Base-by-base conservation (phyloP, 2,888 invertebrate species). In the Phorcus lineatus region DNA sequence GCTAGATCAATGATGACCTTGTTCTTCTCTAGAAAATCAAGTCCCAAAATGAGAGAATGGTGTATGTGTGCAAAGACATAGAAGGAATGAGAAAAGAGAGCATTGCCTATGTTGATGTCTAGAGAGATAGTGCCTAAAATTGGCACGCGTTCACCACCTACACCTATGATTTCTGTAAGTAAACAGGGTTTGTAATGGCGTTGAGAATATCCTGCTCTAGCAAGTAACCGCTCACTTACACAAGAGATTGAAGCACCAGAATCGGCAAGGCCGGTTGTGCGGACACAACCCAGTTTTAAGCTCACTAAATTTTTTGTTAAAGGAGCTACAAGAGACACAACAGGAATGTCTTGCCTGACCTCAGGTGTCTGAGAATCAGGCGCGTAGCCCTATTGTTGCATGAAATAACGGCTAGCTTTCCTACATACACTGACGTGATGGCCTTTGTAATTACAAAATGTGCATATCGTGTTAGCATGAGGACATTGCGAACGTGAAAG, bases 361-460 rank as follows among this genome's bases (percentile, higher is more conserved):
- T 22, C 66, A 66, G 66, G 28, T 66, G 24, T 66, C 66, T 66
- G 66, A 19, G 16, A 24, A 66, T 66, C 66, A 66, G 66, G 66
- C 66, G 66, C 66, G 24, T 16, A 19, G 7, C 28, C 66, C 66
- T 22, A 66, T 66, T 28, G 22, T 36, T 36, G 36, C 16, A 2
- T 36, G 11, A 31, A 17, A 17, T 13, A 36, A 19, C 31, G 11
- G 1, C 31, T n/a, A 31, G 31, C 9, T 31, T 74, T 74, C 17
- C 28, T 74, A 40, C 74, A 74, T 74, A 31, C 36, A 9, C n/a
- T 13, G 2, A 36, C 40, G 16, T 74, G 31, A 17, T 74, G 31
- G 31, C 74, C 74, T 31, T 16, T 36, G 17, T 31, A 31, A 17
- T n/a, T n/a, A 74, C 74, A 74, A 74, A 31, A 74, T 66, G n/a